phyloP scores from a whole-genome alignment of 2,888 invertebrate genomes.

The Cantharis rustica region DNA sequence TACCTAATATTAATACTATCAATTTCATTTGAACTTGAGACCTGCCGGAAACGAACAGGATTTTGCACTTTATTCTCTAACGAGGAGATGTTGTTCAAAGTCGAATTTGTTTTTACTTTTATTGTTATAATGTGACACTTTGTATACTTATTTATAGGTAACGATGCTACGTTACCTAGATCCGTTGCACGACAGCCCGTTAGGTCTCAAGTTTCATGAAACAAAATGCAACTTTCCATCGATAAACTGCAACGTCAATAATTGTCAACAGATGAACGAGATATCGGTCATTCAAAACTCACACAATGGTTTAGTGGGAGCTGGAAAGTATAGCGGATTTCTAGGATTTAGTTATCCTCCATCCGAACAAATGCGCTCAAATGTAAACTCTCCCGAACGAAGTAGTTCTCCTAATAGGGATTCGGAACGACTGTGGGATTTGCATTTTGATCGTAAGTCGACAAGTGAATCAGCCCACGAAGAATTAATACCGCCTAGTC shows the following conservation, averaged over 20 bases:
- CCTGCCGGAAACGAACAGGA: constrained; percentile 7
- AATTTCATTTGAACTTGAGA: constrained; percentile 23
- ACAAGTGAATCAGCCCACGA: constrained; percentile 53
- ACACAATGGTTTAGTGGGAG: constrained; percentile 64
- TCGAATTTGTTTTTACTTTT: not conserved
- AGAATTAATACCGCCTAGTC: constrained; percentile 66
- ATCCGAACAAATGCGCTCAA: constrained; percentile 58
- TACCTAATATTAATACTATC: not conserved
- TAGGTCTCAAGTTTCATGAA: constrained; percentile 30
- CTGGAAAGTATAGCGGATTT: constrained; percentile 74
- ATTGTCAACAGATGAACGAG: constrained; percentile 71
- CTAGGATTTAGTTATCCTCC: constrained; percentile 77
- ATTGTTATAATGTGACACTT: constrained; percentile 17
- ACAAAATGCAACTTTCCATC: constrained; percentile 21
- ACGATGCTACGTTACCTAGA: constrained; percentile 24
- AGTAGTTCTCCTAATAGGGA: constrained; percentile 54
- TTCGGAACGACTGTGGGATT: constrained; percentile 62
- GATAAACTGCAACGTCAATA: constrained; percentile 34
- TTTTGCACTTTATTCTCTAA: not conserved
- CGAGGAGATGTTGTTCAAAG: not conserved
- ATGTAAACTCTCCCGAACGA: constrained; percentile 60
- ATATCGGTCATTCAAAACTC: constrained; percentile 78
- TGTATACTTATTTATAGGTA: constrained; percentile 26
- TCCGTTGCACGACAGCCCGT: constrained; percentile 19
- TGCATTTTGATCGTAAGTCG: constrained; percentile 62